Conservation (phyloP, 2,888 invertebrate genomes). For the Leptogaster cylindrica region DNA sequence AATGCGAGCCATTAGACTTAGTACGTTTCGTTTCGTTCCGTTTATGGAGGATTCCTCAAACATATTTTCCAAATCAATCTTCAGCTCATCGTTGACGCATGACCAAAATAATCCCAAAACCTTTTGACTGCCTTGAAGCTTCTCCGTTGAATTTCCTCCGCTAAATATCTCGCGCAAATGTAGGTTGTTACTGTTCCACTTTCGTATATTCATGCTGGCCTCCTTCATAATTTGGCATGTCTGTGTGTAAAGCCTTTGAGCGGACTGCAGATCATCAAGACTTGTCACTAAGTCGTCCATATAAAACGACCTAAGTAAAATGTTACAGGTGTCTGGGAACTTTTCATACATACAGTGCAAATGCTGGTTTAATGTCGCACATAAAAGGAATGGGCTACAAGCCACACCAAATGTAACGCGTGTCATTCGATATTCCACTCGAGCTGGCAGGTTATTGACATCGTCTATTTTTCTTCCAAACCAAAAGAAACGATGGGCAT, state of each 20-base stretch:
- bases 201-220: background rate
- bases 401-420: slow-evolving; percentile 1
- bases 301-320: background rate
- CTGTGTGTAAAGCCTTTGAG: background rate
- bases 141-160: background rate
- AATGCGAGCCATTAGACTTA: background rate
- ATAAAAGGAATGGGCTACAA: background rate
- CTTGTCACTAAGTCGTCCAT: slow-evolving; percentile 1
- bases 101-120: slow-evolving; percentile 3
- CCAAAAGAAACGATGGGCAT: slow-evolving; percentile 1
- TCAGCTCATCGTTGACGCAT: too few relatives aligned
- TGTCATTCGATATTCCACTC: background rate
- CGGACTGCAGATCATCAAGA: background rate
- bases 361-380: background rate
- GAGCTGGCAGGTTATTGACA: background rate
- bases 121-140: slow-evolving; percentile 2
- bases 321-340: background rate
- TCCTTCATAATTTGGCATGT: background rate
- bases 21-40: background rate
- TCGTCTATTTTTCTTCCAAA: background rate
- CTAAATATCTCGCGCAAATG: background rate
- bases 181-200: background rate
- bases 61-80: too few relatives aligned
- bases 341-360: background rate
- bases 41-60: background rate